phyloP scores from a whole-genome alignment of 2,113 vertebrate species.

The Fulmarus glacialis region DNA sequence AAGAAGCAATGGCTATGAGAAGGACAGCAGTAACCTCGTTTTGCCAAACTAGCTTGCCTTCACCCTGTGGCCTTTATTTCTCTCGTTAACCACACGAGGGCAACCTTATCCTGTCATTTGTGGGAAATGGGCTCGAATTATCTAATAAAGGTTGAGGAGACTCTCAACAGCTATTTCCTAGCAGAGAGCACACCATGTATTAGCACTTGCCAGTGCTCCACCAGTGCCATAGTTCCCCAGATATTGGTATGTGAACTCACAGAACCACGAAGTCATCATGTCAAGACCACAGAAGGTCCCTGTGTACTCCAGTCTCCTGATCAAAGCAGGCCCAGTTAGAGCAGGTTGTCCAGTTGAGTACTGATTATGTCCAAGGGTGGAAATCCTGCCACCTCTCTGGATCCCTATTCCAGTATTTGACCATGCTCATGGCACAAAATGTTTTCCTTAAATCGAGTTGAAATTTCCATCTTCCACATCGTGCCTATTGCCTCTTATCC shows the following conservation, averaged over 20 bases:
- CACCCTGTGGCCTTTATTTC: neutral
- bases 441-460: neutral
- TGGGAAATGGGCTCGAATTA: neutral
- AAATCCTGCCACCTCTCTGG: neutral
- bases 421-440: neutral
- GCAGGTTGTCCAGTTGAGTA: neutral
- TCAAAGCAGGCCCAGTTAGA: neutral
- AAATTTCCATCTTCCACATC: neutral
- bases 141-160: neutral
- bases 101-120: neutral
- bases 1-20: neutral
- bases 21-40: neutral
- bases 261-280: neutral
- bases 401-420: neutral
- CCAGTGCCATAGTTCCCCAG: neutral
- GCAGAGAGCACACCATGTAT: neutral
- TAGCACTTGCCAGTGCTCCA: neutral
- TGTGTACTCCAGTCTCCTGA: neutral
- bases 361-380: neutral
- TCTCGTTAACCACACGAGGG: neutral
- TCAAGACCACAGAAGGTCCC: neutral
- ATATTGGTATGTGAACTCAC: neutral
- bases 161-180: neutral
- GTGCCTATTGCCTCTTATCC: neutral
- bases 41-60: neutral